A percentile compares a stretch with the other conserved stretches of the same genome.
Evolutionary conservation across 2,797 vertebrate species (phyloP).

Genomic region (Dendrocincla fuliginosa): DNA sequence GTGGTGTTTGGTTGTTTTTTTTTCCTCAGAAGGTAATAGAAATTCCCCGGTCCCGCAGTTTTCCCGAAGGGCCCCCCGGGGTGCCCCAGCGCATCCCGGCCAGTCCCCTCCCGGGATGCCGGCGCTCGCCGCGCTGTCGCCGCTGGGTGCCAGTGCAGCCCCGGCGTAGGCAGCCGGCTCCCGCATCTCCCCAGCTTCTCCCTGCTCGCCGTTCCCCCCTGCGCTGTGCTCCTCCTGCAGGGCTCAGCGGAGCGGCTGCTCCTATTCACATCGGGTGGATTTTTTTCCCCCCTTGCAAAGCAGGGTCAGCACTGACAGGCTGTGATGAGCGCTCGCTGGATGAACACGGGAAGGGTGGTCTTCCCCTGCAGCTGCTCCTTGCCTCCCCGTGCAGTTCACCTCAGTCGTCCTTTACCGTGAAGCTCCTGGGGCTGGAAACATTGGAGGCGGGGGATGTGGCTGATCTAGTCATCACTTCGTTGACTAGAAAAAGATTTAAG

Average conservation of each 20-base stretch:
- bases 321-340: rapidly evolving
- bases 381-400: rapidly evolving
- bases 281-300: background rate
- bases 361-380: background rate
- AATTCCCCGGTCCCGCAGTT: rapidly evolving
- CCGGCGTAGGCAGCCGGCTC: background rate
- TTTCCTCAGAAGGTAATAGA: too few relatives aligned
- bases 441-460: background rate
- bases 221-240: background rate
- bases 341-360: background rate
- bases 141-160: conserved; percentile 73
- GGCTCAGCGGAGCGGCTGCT: background rate
- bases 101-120: too few relatives aligned
- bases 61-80: rapidly evolving
- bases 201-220: background rate
- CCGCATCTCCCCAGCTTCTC: background rate
- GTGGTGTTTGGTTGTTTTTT: background rate
- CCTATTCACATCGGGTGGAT: rapidly evolving
- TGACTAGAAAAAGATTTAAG: background rate
- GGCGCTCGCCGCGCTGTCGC: background rate
- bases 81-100: too few relatives aligned
- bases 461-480: background rate
- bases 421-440: background rate
- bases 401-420: background rate
- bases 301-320: background rate